Conservation (phyloP, 2,888 invertebrate genomes). For the Eupithecia tripunctaria region DNA sequence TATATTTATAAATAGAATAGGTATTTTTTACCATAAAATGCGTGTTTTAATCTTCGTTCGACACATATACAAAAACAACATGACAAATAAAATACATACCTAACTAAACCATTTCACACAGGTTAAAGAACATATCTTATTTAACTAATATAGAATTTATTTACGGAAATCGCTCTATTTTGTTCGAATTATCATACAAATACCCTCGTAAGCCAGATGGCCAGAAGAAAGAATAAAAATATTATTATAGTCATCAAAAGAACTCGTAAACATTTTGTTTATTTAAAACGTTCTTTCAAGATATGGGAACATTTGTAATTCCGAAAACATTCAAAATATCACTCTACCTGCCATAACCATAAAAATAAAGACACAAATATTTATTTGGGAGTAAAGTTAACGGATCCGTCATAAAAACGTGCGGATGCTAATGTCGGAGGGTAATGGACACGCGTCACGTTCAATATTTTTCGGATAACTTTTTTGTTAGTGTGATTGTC, state of each 20-base stretch:
- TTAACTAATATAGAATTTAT: not conserved
- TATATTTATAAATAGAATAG: too few species aligned
- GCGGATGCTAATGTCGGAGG: slow-evolving; percentile 32
- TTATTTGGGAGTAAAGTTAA: slow-evolving; percentile 27
- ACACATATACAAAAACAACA: too few species aligned
- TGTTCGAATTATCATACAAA: slow-evolving; percentile 16
- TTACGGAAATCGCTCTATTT: not conserved
- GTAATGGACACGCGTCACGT: slow-evolving; percentile 38
- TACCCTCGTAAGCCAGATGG: slow-evolving; percentile 21
- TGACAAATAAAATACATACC: too few species aligned
- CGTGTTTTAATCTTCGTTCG: too few species aligned
- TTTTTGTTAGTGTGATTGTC: not conserved
- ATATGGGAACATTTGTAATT: slow-evolving; percentile 23
- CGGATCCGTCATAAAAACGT: slow-evolving; percentile 40
- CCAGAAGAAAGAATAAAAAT: slow-evolving; percentile 14
- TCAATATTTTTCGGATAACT: not conserved
- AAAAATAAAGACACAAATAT: slow-evolving; percentile 42
- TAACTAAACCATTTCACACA: too few species aligned
- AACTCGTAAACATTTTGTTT: slow-evolving; percentile 23
- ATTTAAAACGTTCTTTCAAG: slow-evolving; percentile 24
- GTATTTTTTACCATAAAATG: too few species aligned
- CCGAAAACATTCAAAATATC: slow-evolving; percentile 28
- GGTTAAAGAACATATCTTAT: too few species aligned
- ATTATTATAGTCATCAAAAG: slow-evolving; percentile 15
- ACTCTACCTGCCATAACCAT: slow-evolving; percentile 29